These are phyloP conservation scores for Watsonalla binaria DNA, from an alignment of 2,888 invertebrate genomes.

Conservation along the genomic window DNA sequence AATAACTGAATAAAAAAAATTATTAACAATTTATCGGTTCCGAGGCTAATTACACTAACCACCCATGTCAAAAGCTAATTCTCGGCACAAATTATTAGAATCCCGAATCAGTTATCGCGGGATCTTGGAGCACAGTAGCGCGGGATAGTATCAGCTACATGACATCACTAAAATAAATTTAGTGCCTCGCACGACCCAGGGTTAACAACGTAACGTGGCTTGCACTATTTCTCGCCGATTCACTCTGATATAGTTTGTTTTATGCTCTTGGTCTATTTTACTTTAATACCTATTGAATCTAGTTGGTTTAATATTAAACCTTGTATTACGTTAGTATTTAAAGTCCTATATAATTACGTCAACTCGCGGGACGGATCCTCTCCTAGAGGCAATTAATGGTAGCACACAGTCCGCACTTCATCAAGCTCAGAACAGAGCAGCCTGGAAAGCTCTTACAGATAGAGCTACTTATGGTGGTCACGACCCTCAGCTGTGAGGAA, in stretches of 20 bases:
- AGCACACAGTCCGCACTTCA: no score
- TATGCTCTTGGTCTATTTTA: conserved; percentile 11
- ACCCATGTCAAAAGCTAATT: neutral
- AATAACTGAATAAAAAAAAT: no score
- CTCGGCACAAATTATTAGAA: conserved; percentile 46
- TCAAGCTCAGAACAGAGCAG: no score
- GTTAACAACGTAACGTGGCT: conserved; percentile 58
- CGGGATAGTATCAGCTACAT: conserved; percentile 56
- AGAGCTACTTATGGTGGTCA: no score
- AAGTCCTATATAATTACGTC: no score
- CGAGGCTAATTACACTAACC: neutral
- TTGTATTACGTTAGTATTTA: no score
- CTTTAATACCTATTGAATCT: neutral
- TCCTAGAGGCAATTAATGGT: no score
- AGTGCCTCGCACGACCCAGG: conserved; percentile 51
- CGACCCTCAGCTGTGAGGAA: no score
- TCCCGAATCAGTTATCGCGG: conserved; percentile 40
- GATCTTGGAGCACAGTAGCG: conserved; percentile 59
- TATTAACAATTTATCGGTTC: no score
- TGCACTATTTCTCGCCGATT: conserved; percentile 61
- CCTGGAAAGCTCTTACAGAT: no score
- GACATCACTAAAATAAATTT: conserved; percentile 68
- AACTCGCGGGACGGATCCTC: no score
- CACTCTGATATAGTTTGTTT: conserved; percentile 42
- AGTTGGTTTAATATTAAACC: no score